phyloP scores from a whole-genome alignment of 2,797 vertebrate genomes.

The Cyclura pinguis region DNA sequence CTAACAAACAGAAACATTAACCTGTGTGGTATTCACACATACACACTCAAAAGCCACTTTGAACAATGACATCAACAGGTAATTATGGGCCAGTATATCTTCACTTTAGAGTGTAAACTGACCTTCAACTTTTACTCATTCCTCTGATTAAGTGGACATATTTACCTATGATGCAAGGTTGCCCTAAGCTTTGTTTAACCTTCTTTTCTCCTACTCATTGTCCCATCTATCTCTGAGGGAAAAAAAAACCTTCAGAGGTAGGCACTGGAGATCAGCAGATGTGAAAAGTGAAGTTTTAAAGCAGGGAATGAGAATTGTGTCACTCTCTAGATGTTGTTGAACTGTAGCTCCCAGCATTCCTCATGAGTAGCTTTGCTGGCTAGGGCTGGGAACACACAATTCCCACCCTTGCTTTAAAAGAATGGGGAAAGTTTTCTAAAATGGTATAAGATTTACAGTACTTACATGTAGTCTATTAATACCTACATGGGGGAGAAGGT shows the following conservation, averaged over 20 bases:
- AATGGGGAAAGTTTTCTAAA: not conserved
- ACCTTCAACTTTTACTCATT: constrained; percentile 24
- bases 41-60: constrained; percentile 22
- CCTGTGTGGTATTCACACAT: constrained; percentile 16
- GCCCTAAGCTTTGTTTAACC: not conserved
- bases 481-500: not conserved
- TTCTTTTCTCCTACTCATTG: not conserved
- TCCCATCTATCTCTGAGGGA: not conserved
- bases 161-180: constrained; percentile 40
- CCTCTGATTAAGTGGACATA: constrained; percentile 22
- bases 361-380: no score
- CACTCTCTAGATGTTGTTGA: no score
- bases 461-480: not conserved
- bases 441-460: no score
- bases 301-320: not conserved
- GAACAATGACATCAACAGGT: constrained; percentile 40
- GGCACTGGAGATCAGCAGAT: not conserved
- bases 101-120: constrained; percentile 47
- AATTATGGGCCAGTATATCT: constrained; percentile 64
- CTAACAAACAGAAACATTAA: constrained; percentile 30
- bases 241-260: not conserved
- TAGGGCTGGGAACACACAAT: no score
- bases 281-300: not conserved
- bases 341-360: no score
- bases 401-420: not conserved